Percentiles rank a stretch among this genome's conserved stretches.
These are phyloP conservation scores for Tragopan temminckii DNA, from an alignment of 2,797 vertebrate genomes.

Conservation along the genomic window DNA sequence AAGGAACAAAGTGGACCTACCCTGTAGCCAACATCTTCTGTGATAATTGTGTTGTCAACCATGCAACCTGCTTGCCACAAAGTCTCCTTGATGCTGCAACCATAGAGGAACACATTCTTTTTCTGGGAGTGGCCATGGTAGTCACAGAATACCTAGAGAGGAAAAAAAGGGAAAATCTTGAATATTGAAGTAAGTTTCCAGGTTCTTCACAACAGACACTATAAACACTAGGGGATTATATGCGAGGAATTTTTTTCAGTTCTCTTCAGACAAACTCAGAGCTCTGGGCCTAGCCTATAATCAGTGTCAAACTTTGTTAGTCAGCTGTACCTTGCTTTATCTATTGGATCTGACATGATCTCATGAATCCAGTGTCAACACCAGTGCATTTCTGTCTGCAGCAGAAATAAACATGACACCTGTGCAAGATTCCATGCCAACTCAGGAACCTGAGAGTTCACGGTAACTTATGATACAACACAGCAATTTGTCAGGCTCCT, in stretches of 20 bases:
- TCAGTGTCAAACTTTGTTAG: conserved; percentile 29
- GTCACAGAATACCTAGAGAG: conserved; percentile 92
- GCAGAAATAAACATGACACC: conserved; percentile 44
- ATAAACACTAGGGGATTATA: rapidly evolving
- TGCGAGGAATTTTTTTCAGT: no score
- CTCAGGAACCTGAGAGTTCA: not conserved
- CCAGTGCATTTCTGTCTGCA: not conserved
- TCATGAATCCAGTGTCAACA: conserved; percentile 1
- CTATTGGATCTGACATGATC: conserved; percentile 43
- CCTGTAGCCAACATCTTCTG: conserved; percentile 91
- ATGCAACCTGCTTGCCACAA: conserved; percentile 90
- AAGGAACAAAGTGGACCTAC: conserved; percentile 73
- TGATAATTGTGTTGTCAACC: conserved; percentile 80
- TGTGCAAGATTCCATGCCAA: conserved; percentile 35
- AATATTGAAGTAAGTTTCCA: not conserved
- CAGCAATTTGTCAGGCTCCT: conserved; percentile 21
- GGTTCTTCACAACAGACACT: not conserved
- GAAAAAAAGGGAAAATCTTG: not conserved
- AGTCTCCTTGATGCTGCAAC: conserved; percentile 94
- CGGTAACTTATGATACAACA: not conserved
- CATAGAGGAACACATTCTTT: conserved; percentile 95
- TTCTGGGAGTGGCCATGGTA: conserved; percentile 95
- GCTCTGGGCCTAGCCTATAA: not conserved
- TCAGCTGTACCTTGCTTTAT: not conserved
- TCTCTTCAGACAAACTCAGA: not conserved